Conservation (phyloP, 2,888 invertebrate genomes). For the Drosophila rellima region DNA sequence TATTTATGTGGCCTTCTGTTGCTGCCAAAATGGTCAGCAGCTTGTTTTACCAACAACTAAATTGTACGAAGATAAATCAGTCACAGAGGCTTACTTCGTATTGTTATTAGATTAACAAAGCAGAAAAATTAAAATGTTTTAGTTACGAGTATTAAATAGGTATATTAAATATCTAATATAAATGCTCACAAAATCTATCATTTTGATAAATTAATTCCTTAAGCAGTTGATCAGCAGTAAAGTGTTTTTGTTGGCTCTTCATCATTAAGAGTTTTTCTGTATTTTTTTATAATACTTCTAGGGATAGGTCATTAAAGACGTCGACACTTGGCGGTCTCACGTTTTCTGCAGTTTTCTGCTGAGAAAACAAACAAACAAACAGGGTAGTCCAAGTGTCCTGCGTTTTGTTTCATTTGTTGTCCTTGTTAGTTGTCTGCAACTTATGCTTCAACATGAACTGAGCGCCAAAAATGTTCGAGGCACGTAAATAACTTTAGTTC, state of each 20-base stretch:
- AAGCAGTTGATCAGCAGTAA: not conserved
- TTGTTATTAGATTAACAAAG: not conserved
- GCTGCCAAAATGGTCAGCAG: slow-evolving; percentile 52
- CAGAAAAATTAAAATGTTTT: not conserved
- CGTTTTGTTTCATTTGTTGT: slow-evolving; percentile 9
- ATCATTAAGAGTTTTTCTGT: not conserved
- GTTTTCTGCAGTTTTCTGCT: slow-evolving; percentile 63
- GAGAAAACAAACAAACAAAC: slow-evolving; percentile 62
- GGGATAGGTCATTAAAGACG: slow-evolving; percentile 57
- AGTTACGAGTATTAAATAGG: not conserved
- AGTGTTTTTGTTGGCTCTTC: not conserved
- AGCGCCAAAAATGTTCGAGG: slow-evolving; percentile 75
- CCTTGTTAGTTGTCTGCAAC: slow-evolving; percentile 41
- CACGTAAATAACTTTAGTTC: slow-evolving; percentile 73
- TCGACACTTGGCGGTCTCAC: slow-evolving; percentile 62
- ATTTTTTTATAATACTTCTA: not conserved
- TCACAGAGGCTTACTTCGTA: not conserved
- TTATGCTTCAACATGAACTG: slow-evolving; percentile 59
- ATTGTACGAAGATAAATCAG: slow-evolving; percentile 14
- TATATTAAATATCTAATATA: no score
- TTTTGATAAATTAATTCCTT: not conserved
- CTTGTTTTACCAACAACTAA: slow-evolving; percentile 37
- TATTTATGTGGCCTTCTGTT: slow-evolving; percentile 61
- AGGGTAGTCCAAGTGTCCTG: slow-evolving; percentile 27
- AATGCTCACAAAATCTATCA: not conserved